These are phyloP conservation scores for Callosobruchus maculatus DNA, from an alignment of 2,888 invertebrate genomes.

Conservation along the genomic window DNA sequence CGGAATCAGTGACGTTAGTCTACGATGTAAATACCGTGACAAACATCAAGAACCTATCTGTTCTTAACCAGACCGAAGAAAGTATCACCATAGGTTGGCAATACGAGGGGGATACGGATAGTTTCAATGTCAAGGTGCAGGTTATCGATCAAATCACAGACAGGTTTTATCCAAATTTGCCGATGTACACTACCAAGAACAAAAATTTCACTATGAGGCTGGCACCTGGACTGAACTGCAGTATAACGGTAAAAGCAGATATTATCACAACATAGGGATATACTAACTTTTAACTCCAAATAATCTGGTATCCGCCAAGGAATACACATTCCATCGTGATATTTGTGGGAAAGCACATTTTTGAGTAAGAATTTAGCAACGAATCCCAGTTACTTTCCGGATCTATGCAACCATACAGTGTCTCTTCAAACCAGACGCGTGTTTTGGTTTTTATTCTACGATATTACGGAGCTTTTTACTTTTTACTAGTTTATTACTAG, in stretches of 20 bases:
- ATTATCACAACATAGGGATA: neutral
- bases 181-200: conserved; percentile 47
- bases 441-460: no score
- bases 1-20: conserved; percentile 55
- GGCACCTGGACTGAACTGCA: conserved; percentile 41
- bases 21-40: conserved; percentile 66
- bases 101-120: conserved; percentile 36
- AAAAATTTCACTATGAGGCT: conserved; percentile 34
- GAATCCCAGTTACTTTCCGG: no score
- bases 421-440: no score
- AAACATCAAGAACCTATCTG: conserved; percentile 55
- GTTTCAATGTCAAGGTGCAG: conserved; percentile 28
- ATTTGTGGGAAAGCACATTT: no score
- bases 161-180: conserved; percentile 56
- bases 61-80: conserved; percentile 51
- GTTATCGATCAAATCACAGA: conserved; percentile 41
- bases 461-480: no score
- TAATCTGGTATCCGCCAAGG: no score
- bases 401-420: no score
- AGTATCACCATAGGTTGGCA: conserved; percentile 61
- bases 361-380: no score
- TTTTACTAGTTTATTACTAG: no score
- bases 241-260: neutral
- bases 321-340: no score
- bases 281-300: no score